These are phyloP conservation scores for Orestias chungarensis DNA, from an alignment of 2,797 vertebrate species.

Conservation along the genomic window DNA sequence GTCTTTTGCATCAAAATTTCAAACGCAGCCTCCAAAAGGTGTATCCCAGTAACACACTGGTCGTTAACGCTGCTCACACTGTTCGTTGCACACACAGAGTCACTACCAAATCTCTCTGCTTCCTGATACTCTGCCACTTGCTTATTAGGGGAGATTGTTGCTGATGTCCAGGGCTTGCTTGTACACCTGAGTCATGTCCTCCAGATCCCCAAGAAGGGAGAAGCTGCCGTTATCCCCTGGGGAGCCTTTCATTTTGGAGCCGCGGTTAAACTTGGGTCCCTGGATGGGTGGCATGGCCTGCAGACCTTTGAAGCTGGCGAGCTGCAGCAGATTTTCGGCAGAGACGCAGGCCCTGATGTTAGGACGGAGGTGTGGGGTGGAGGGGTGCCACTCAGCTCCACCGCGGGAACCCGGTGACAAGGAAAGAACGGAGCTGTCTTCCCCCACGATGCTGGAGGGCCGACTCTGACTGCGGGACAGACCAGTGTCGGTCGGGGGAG, in stretches of 20 bases:
- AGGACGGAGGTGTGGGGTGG: conserved; percentile 80
- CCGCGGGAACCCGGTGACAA: conserved; percentile 88
- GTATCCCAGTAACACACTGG: conserved; percentile 83
- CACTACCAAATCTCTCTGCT: conserved; percentile 38
- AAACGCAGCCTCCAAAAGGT: conserved; percentile 57
- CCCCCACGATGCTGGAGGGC: conserved; percentile 92
- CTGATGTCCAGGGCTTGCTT: conserved; percentile 99
- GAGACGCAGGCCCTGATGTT: conserved; percentile 94
- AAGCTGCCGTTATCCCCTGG: conserved; percentile 97
- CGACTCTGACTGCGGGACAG: conserved; percentile 95
- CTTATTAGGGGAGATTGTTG: conserved; percentile 91
- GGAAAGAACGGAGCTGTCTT: conserved; percentile 86
- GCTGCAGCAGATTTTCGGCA: conserved; percentile 95
- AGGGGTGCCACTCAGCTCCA: conserved; percentile 89
- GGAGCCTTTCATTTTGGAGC: conserved; percentile 82
- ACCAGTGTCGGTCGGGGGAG: conserved; percentile 78
- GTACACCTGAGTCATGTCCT: conserved; percentile 99
- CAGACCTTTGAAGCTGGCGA: conserved; percentile 93
- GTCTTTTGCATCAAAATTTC: conserved; percentile 60
- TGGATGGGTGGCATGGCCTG: conserved; percentile 87
- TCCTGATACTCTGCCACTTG: conserved; percentile 42
- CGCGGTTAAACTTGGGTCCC: conserved; percentile 88
- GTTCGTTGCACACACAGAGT: conserved; percentile 29
- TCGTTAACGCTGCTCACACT: conserved; percentile 74
- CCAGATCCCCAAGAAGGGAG: conserved; percentile 96